phyloP scores from a whole-genome alignment of 2,797 vertebrate species.

The Iguana delicatissima region DNA sequence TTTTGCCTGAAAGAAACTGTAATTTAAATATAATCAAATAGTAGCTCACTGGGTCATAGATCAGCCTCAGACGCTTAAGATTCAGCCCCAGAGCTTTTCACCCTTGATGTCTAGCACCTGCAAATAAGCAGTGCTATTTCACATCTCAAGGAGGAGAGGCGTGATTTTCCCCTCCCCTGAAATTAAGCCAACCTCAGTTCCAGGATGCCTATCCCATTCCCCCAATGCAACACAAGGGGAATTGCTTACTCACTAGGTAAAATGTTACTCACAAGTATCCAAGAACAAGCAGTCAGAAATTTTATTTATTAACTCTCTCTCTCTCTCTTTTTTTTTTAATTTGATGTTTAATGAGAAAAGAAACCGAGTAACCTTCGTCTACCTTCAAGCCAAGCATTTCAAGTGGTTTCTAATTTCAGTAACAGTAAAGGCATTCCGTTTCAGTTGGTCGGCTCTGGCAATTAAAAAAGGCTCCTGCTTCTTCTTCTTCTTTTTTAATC shows the following conservation, averaged over 20 bases:
- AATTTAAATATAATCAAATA: not conserved
- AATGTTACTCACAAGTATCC: no score
- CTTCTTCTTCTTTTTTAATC: constrained; percentile 22
- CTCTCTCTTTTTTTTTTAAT: not conserved
- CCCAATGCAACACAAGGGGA: not conserved
- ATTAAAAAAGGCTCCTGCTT: constrained; percentile 40
- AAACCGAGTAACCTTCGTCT: not conserved
- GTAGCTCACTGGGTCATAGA: not conserved
- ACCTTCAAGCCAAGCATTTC: constrained; percentile 21
- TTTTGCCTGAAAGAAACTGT: no score
- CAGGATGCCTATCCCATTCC: not conserved
- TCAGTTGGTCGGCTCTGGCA: constrained; percentile 59
- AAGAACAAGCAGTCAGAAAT: not conserved
- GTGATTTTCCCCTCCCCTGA: no score
- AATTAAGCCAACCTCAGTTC: not conserved
- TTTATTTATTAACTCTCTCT: not conserved
- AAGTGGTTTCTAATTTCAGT: constrained; percentile 49
- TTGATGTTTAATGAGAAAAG: not conserved
- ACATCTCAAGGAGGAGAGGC: not conserved
- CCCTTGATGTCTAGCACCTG: not conserved
- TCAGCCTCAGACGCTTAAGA: no score
- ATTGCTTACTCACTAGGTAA: not conserved
- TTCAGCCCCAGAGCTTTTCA: not conserved
- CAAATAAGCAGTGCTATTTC: not conserved
- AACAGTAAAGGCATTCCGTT: constrained; percentile 28